These are phyloP conservation scores for Saccopteryx leptura DNA, from an alignment of 2,113 vertebrate genomes.

Conservation along the genomic window DNA sequence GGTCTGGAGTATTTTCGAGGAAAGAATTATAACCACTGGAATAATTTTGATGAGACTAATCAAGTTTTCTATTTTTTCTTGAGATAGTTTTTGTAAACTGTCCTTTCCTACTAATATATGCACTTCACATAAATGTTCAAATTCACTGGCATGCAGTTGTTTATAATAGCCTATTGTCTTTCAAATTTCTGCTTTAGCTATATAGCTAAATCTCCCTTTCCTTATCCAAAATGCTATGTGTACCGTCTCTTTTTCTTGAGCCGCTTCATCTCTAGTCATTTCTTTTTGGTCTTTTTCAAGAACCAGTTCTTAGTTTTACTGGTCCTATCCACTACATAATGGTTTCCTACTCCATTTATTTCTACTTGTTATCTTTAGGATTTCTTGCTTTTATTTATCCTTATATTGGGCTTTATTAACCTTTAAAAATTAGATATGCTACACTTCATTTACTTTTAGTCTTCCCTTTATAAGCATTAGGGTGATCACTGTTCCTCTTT, in stretches of 20 bases:
- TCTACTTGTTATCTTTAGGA: background rate
- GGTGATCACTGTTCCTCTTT: background rate
- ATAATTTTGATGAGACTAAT: background rate
- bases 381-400: slow-evolving; percentile 5
- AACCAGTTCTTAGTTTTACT: background rate
- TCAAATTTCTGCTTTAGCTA: background rate
- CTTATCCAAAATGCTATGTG: background rate
- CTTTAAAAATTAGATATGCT: background rate
- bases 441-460: background rate
- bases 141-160: background rate
- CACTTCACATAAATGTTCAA: background rate
- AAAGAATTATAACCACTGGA: background rate
- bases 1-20: background rate
- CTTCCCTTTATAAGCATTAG: slow-evolving; percentile 21
- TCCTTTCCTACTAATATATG: background rate
- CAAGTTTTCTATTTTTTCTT: background rate
- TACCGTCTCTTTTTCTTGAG: background rate
- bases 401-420: background rate
- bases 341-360: background rate
- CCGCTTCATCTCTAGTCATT: background rate
- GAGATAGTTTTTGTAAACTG: background rate
- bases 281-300: background rate
- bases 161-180: background rate
- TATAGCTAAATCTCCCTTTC: background rate
- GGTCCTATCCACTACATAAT: background rate